Evolutionary conservation across 2,113 vertebrate species (phyloP), one percentile per base, ranked within the genome.

Genomic region (Aplodontia rufa): DNA sequence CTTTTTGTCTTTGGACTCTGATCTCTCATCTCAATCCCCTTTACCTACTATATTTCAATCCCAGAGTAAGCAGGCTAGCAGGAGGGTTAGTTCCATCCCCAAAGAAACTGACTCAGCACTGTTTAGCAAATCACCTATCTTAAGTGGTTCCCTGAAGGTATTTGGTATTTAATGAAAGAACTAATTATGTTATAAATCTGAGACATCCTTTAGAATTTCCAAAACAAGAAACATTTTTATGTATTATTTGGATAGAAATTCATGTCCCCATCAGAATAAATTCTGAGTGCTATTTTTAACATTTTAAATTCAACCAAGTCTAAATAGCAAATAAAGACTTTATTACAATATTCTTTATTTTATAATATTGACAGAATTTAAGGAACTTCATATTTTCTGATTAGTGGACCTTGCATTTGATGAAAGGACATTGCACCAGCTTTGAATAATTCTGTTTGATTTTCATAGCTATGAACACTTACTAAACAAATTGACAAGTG

Each of bases 311-410:
- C 58, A 80, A 40, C 1, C 30, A 84, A 74, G 3, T 30, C 32
- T 84, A 91, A 58, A 75, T 47, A 60, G 6, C 71, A 55, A 47
- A 66, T 14, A 55, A 60, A 20, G 40, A 49, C 13, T 90, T 60
- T 47, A 37, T 37, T 14, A 17, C 60, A 28, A 49, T 79, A 87
- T 55, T 53, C 6, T 75, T 64, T 89, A 3, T 40, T 86, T 95
- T 69, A 93, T 86, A 86, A 9, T n/a, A 28, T 85, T 91, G 81
- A 32, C 64, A 91, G 32, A 88, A 80, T 58, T 86, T 79, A 90
- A 78, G 11, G 32, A 66, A 71, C 80, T 53, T 74, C 14, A 12
- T 35, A 40, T 53, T 92, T 72, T 32, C 9, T 35, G 53, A 78
- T 71, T 93, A 66, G 42, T 26, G 7, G 10, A 6, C 22, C 51